Evolutionary conservation across 2,113 vertebrate genomes (phyloP), one percentile per base, ranked within the genome.

Genomic region (Cygnus atratus): DNA sequence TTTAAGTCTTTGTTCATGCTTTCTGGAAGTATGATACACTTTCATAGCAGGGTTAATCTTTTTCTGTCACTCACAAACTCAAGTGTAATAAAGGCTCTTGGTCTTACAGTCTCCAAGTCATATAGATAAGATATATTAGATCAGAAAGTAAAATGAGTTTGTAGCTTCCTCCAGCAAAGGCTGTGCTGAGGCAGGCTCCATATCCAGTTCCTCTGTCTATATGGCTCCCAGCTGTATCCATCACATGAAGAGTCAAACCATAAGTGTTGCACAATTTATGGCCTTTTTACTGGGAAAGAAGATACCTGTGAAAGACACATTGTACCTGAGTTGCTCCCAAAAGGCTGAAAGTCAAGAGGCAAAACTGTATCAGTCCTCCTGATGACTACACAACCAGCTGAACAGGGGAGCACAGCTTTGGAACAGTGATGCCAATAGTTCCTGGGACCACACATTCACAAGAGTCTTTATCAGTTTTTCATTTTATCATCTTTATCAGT

Each of bases 371-470:
- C 28, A 13, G 4, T 76, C 18, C 43, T 35, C 11, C 39, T 29
- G 12, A 13, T 52, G 68, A 29, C n/a, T 41, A 48, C 46, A n/a
- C 13, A 54, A 33, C n/a, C 43, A 62, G 6, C 10, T 75, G 39
- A 75, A 8, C 0, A 26, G 31, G 3, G 5, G 12, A 25, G 3
- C 31, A 31, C 25, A 59, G 31, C 14, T 79, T 59, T 15, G n/a
- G 58, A 63, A 25, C 24, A 62, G 37, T 8, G 72, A 33, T 84
- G 55, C 16, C 37, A 39, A 48, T 1, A 0, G 5, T 55, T 26
- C 20, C 48, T 28, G 37, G 41, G 17, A 33, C 25, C 20, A 6
- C 8, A 4, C 0, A 1, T 4, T 71, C 17, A 52, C 22, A 11
- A 28, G 21, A 17, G 61, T 25, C 26, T 4, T n/a, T n/a, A n/a